Evolutionary conservation across 2,113 vertebrate genomes (phyloP).

Genomic region (Crotalus viridis): DNA sequence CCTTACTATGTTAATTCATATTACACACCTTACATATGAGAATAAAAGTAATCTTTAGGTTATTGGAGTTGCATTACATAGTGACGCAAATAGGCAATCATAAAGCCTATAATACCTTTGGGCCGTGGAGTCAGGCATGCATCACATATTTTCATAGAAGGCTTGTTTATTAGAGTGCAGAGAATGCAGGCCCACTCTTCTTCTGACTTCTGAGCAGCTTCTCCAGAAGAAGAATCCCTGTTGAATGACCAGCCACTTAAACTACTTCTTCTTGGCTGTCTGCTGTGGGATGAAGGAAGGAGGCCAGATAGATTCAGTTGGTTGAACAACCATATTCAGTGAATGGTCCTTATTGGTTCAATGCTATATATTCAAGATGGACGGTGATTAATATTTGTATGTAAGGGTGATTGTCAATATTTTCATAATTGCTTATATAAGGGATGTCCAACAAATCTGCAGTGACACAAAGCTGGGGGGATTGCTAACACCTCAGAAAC

Average conservation of each 20-base stretch:
- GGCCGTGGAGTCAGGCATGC: conserved; percentile 85
- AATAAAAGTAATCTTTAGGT: conserved; percentile 14
- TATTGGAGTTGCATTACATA: background rate
- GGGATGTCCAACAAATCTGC: background rate
- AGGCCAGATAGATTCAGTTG: background rate
- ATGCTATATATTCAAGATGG: background rate
- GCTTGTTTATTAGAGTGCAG: conserved; percentile 88
- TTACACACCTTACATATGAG: background rate
- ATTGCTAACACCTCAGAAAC: background rate
- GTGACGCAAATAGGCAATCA: conserved; percentile 19
- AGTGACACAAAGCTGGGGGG: too few relatives aligned
- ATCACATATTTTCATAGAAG: conserved; percentile 77
- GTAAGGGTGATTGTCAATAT: background rate
- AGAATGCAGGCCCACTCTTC: conserved; percentile 84
- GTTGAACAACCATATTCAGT: background rate
- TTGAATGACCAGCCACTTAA: conserved; percentile 71
- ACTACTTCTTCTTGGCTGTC: conserved; percentile 75
- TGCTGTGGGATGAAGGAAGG: conserved; percentile 66
- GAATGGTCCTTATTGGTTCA: background rate
- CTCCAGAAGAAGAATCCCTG: conserved; percentile 49
- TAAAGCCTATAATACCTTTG: conserved; percentile 69
- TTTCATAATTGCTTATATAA: background rate
- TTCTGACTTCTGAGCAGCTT: conserved; percentile 76
- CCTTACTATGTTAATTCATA: background rate
- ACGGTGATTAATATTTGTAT: too few relatives aligned